Percentiles rank a stretch among this genome's conserved stretches.
These are phyloP conservation scores for Dorcus parallelipipedus DNA, from an alignment of 2,888 invertebrate genomes.

Conservation along the genomic window DNA sequence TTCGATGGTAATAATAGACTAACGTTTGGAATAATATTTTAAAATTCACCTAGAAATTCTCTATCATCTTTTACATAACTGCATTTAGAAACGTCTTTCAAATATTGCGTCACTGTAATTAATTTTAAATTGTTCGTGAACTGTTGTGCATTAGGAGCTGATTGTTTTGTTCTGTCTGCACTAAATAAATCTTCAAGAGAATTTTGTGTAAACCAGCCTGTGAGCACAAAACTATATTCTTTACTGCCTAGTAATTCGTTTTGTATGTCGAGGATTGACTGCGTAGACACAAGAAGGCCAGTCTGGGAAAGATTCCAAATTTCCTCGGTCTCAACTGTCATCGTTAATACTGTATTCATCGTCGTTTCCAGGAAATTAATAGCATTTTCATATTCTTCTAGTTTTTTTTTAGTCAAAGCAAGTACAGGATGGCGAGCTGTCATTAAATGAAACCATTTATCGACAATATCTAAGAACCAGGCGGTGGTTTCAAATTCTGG, in stretches of 20 bases:
- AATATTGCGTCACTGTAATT: conserved; percentile 14
- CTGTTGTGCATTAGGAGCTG: conserved; percentile 12
- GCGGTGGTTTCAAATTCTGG: conserved; percentile 19
- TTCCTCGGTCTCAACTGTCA: conserved; percentile 7
- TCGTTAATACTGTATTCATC: conserved; percentile 5
- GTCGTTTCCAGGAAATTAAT: conserved; percentile 4
- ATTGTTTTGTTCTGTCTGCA: conserved; percentile 13
- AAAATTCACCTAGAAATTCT: neutral
- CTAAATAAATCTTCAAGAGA: conserved; percentile 16
- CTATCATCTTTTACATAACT: conserved; percentile 6
- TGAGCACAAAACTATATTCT: conserved; percentile 11
- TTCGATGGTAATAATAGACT: neutral
- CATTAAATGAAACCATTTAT: conserved; percentile 22
- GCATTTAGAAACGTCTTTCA: conserved; percentile 12
- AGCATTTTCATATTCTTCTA: conserved; percentile 10
- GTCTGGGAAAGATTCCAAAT: conserved; percentile 15
- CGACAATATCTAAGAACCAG: conserved; percentile 19
- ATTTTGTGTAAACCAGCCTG: conserved; percentile 17
- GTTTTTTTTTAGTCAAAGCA: conserved; percentile 14
- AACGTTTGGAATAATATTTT: neutral
- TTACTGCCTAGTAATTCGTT: conserved; percentile 6
- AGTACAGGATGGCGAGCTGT: conserved; percentile 16
- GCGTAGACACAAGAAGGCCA: conserved; percentile 14
- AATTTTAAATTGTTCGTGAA: conserved; percentile 12
- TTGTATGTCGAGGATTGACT: conserved; percentile 15